Conservation (phyloP, 2,888 invertebrate species). For the Agonum fuliginosum region DNA sequence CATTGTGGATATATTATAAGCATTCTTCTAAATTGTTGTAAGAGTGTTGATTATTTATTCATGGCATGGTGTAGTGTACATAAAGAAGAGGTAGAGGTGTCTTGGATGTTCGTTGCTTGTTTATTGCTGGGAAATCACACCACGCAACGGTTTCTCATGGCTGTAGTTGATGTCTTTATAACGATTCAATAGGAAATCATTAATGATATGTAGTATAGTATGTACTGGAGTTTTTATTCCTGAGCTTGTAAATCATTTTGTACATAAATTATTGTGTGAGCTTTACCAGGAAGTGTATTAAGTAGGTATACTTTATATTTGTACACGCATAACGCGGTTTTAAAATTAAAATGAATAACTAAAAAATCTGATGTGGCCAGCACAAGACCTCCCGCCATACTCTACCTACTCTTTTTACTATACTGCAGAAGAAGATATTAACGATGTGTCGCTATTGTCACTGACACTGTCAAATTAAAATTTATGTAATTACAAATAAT, state of each 20-base stretch:
- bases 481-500: too few species aligned
- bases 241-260: conserved; percentile 1
- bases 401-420: too few species aligned
- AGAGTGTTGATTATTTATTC: conserved; percentile 42
- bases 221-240: conserved; percentile 1
- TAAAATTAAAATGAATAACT: too few species aligned
- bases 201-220: neutral
- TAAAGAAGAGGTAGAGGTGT: neutral
- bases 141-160: conserved; percentile 43
- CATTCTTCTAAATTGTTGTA: conserved; percentile 51
- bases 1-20: conserved; percentile 35
- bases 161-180: conserved; percentile 24
- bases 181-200: conserved; percentile 27
- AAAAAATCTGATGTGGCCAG: too few species aligned
- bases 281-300: neutral
- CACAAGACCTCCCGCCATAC: too few species aligned
- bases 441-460: too few species aligned
- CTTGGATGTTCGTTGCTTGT: too few species aligned
- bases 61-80: neutral
- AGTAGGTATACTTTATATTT: too few species aligned
- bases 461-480: too few species aligned
- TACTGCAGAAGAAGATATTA: too few species aligned
- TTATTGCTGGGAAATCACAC: conserved; percentile 49
- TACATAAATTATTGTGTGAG: conserved; percentile 14
- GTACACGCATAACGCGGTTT: too few species aligned